phyloP scores from a whole-genome alignment of 2,888 invertebrate species.

The Dorcus hopei region DNA sequence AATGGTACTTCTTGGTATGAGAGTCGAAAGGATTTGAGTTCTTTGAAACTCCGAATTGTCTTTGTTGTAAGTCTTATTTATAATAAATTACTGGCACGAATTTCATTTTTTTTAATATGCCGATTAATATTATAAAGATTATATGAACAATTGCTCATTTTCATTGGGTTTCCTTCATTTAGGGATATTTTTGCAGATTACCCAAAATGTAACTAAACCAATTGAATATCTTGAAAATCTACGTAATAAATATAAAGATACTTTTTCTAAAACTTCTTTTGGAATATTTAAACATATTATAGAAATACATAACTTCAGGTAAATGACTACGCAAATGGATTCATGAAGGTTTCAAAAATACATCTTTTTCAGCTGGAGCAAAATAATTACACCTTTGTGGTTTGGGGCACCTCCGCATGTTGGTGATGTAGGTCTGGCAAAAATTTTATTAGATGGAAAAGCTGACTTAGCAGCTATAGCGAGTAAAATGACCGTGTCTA shows the following conservation, averaged over 20 bases:
- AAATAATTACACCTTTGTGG: conserved; percentile 11
- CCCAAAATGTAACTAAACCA: conserved; percentile 3
- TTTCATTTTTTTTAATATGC: too few species aligned
- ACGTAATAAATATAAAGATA: conserved; percentile 12
- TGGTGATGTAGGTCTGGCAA: conserved; percentile 11
- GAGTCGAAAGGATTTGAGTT: conserved; percentile 6
- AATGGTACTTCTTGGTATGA: conserved; percentile 4
- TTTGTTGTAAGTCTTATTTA: conserved; percentile 8
- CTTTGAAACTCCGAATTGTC: conserved; percentile 8
- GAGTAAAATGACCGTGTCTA: conserved; percentile 8
- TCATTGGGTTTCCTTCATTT: too few species aligned
- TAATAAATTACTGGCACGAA: not conserved
- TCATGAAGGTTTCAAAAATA: not conserved
- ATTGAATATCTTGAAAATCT: conserved; percentile 6
- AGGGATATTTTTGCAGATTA: not conserved
- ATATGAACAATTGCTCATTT: too few species aligned
- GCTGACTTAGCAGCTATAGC: conserved; percentile 11
- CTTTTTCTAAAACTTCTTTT: conserved; percentile 15
- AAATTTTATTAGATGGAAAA: conserved; percentile 5
- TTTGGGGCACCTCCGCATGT: conserved; percentile 12
- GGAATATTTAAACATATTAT: conserved; percentile 17
- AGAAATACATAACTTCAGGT: conserved; percentile 19
- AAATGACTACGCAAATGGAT: not conserved
- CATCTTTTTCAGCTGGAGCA: conserved; percentile 6
- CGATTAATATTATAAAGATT: too few species aligned